Evolutionary conservation across 2,797 vertebrate species (phyloP), one percentile per base, ranked within the genome.

Genomic region (Sardinella longiceps): DNA sequence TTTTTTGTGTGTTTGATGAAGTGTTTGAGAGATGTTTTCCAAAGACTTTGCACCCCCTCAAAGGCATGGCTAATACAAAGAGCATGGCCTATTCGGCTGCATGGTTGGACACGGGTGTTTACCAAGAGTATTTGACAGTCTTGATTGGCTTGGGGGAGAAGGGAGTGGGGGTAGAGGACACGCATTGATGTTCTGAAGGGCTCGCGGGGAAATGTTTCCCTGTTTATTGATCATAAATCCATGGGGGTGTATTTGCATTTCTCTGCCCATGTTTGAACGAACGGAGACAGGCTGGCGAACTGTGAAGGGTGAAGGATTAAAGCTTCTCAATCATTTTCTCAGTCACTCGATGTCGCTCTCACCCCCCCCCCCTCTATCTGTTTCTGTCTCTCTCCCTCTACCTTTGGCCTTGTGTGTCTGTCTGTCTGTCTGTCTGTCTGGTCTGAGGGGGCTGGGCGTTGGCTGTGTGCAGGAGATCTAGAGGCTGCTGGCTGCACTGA

Each of bases 211-310:
- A 92, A 91, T 85, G 89, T 91, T 91, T 88, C 85, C 90, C 92
- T 90, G 85, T 87, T 80, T 88, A 92, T 92, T 87, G 92, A 93
- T 94, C 88, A 58, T 81, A 86, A 89, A 90, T 93, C 91, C 90
- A 92, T 94, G 91, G 91, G 92, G 88, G 91, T 91, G 85, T 87
- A 87, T 92, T 91, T 89, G 84, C 84, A 56, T 89, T 88, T 83
- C 23, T 84, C 85, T 48, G 77, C 83, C 30, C 60, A 28, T 66
- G 60, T 83, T 83, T 39, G 45, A 51, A 56, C 51, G 51, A 53
- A 53, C 23, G 15, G 51, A 66, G 25, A 70, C 53, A 33, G 39
- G 7, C 53, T 81, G 18, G 82, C 15, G 39, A 43, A 60, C 43
- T 70, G 74, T 82, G 30, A 85, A 85, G 58, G 25, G 25, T 83